Evolutionary conservation across 1,140 invertebrate genomes (phyloP).

Genomic region (Nymphalis io): DNA sequence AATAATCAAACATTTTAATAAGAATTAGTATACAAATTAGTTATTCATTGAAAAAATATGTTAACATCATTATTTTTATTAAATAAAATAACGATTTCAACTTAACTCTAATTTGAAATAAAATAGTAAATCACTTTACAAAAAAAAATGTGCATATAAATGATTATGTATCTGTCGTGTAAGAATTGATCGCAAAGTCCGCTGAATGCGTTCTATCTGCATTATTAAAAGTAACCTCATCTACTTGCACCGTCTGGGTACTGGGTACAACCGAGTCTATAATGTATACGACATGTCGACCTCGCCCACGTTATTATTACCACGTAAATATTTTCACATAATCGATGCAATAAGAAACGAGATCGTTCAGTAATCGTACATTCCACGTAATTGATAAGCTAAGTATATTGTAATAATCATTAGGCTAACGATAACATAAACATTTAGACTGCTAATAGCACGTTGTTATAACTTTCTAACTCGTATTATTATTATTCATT

Average conservation of each 20-base stretch:
- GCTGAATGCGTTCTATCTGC: constrained; percentile 29
- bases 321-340: neutral
- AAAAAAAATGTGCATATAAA: neutral
- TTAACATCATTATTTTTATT: too few species aligned
- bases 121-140: neutral
- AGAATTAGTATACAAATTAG: neutral
- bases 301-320: constrained; percentile 1
- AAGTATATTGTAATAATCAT: too few species aligned
- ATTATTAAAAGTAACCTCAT: constrained; percentile 32
- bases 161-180: neutral
- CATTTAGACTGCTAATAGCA: too few species aligned
- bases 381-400: too few species aligned
- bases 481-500: too few species aligned
- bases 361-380: neutral
- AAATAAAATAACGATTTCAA: too few species aligned
- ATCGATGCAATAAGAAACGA: neutral
- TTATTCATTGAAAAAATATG: too few species aligned
- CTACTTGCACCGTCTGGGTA: constrained; percentile 28
- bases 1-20: neutral
- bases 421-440: too few species aligned
- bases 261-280: constrained; percentile 18
- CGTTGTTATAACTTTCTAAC: too few species aligned
- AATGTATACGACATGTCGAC: constrained; percentile 14
- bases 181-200: constrained; percentile 24
- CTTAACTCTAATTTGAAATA: too few species aligned